These are phyloP conservation scores for Elegia similella DNA, from an alignment of 2,888 invertebrate species.

Conservation along the genomic window DNA sequence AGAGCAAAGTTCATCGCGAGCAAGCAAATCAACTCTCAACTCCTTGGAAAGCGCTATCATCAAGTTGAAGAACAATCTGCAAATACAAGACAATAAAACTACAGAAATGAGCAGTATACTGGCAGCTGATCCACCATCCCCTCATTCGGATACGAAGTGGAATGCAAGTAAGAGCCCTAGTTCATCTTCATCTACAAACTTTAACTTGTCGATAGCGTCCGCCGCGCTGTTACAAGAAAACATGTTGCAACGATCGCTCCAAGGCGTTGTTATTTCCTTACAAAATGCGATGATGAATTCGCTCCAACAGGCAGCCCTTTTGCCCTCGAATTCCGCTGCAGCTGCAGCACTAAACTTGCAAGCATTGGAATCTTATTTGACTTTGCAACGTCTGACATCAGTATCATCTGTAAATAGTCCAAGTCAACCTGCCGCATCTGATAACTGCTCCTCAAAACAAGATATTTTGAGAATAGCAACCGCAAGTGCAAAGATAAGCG, in stretches of 20 bases:
- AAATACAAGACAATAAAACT: constrained; percentile 73
- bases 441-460: constrained; percentile 77
- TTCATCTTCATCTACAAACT: constrained; percentile 60
- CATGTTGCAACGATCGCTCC: constrained; percentile 87
- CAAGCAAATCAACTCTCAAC: constrained; percentile 71
- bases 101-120: constrained; percentile 66
- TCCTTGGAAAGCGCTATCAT: constrained; percentile 79
- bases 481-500: constrained; percentile 75
- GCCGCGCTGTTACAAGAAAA: constrained; percentile 84
- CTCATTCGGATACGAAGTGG: constrained; percentile 57
- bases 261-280: constrained; percentile 89
- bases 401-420: constrained; percentile 80
- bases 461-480: constrained; percentile 86
- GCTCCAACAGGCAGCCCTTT: constrained; percentile 90
- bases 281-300: constrained; percentile 93
- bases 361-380: constrained; percentile 92
- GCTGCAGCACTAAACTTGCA: constrained; percentile 92
- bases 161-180: constrained; percentile 71
- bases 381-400: constrained; percentile 89
- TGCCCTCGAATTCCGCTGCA: constrained; percentile 91
- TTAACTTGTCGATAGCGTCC: constrained; percentile 79
- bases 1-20: constrained; percentile 75
- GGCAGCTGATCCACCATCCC: constrained; percentile 58
- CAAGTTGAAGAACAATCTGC: constrained; percentile 77
- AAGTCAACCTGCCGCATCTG: constrained; percentile 53